Base-by-base conservation (phyloP, 2,888 invertebrate genomes). In the Campopleginae sp. region DNA sequence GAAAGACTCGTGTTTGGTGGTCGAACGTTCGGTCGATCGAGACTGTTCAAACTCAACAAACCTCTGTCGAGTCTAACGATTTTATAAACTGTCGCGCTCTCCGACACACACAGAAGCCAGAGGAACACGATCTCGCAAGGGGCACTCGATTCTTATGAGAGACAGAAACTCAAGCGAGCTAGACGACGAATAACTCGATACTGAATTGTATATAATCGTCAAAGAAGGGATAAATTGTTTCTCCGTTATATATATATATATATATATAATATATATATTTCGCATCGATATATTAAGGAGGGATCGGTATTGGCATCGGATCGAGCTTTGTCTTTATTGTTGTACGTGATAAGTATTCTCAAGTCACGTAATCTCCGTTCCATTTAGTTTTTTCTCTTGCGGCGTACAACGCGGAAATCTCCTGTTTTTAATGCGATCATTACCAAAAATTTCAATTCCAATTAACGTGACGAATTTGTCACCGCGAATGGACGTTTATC, bases 151-250 rank as follows among this genome's bases (percentile, higher is more conserved):
- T 77, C 54, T 44, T 44, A 63, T 6, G 12, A 61, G 23, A 44
- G 38, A 72, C 7, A 71, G 31, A 65, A 31, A 80, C 27, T 38
- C 77, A 70, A 61, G 61, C 46, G 68, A 70, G 63, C 74, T 19
- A 38, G 61, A 66, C 80, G 85, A 82, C 80, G 61, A 76, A 80
- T 80, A 72, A 78, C 61, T 74, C 76, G 76, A 66, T 65, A 83
- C 80, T 82, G 78, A 76, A 82, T 71, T 74, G 58, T 44, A 72
- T 48, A 5, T 51, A 77, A 72, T 75, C 42, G 78, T 80, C 51
- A 65, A 74, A 75, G 80, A 86, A 80, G 86, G 82, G 80, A 83
- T 86, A 86, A 83, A 80, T 80, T 46, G 61, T 68, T 23, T 1
- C 48, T 77, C n/a, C n/a, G n/a, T n/a, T n/a, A n/a, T n/a, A n/a